Base-by-base conservation (phyloP, 2,797 vertebrate species). In the Peromyscus eremicus region DNA sequence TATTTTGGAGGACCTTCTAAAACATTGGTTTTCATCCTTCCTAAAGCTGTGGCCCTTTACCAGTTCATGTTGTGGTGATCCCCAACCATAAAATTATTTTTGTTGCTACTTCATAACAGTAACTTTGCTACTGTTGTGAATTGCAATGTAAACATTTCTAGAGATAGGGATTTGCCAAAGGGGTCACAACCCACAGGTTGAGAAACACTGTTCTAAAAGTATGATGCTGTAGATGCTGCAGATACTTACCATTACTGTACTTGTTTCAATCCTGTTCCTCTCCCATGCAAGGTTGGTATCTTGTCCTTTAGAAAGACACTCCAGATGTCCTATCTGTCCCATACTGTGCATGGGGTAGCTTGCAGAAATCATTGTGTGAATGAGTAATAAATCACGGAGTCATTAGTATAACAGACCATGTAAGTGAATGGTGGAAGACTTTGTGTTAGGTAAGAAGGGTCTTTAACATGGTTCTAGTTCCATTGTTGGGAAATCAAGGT, bases 401-500 rank as follows among this genome's bases (percentile, higher is more conserved):
- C 46, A n/a, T 27, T 70, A 16, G 46, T 7, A 52, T 52, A 86
- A 92, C 94, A n/a, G 40, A 29, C 5, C 40, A 66, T 66, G 2
- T 88, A 64, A 94, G 52, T 34, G 21, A 85, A 46, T 71, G 4
- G 32, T 86, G n/a, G 34, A 37, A 73, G 9, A 91, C 81, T 77
- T 87, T 13, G 7, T 40, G 66, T 92, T 75, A 19, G 43, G 3
- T 55, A 81, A 68, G 34, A 81, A 68, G 37, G 3, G 46, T 89
- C 83, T 88, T 32, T 52, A 92, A 14, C 43, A 73, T 9, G 9
- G 12, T 5, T 87, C 4, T 0, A 3, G 77, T 64, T 11, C 27
- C n/a, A 87, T 55, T 16, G 43, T 43, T 96, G 23, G 80, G 49
- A 94, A 93, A 90, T 55, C 11, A 92, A 89, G 46, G 27, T 37